A percentile compares a stretch with the other conserved stretches of the same genome.
Conservation (phyloP, 2,888 invertebrate genomes). For the Matsumyia berberina region DNA sequence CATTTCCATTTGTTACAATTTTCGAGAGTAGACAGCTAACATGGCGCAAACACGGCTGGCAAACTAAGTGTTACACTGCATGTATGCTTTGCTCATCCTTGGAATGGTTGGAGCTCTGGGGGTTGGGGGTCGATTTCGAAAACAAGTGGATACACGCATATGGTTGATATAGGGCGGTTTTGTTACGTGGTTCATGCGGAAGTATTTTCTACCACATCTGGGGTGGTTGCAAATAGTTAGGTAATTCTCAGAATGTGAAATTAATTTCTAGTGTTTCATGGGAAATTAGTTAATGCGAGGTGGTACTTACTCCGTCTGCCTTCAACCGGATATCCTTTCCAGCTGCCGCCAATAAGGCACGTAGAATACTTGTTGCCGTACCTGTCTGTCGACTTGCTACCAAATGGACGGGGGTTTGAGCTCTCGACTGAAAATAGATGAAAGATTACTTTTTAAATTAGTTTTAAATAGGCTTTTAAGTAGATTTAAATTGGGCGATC, state of each 20-base stretch:
- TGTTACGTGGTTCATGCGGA: slow-evolving; percentile 42
- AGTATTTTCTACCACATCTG: slow-evolving; percentile 55
- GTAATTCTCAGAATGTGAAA: slow-evolving; percentile 53
- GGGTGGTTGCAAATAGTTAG: slow-evolving; percentile 7
- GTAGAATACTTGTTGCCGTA: slow-evolving; percentile 94
- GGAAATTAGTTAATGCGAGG: slow-evolving; percentile 35
- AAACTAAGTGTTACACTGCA: slow-evolving; percentile 58
- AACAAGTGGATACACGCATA: slow-evolving; percentile 39
- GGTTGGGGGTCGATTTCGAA: background rate
- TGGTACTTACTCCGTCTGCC: slow-evolving; percentile 92
- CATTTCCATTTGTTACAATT: slow-evolving; percentile 64
- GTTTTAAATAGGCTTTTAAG: background rate
- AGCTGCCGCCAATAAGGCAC: slow-evolving; percentile 93
- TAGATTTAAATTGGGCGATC: too few relatives aligned
- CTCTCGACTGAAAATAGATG: slow-evolving; percentile 88
- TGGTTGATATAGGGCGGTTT: slow-evolving; percentile 11
- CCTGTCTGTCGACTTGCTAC: slow-evolving; percentile 97
- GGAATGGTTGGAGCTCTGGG: background rate
- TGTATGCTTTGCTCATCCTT: slow-evolving; percentile 39
- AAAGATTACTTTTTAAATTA: background rate
- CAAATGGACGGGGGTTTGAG: slow-evolving; percentile 97
- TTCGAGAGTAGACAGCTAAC: slow-evolving; percentile 70
- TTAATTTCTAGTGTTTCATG: slow-evolving; percentile 56
- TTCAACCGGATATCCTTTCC: slow-evolving; percentile 95
- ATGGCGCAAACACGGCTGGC: slow-evolving; percentile 66